These are phyloP conservation scores for Murina feae DNA, from an alignment of 2,113 vertebrate genomes.

Conservation along the genomic window DNA sequence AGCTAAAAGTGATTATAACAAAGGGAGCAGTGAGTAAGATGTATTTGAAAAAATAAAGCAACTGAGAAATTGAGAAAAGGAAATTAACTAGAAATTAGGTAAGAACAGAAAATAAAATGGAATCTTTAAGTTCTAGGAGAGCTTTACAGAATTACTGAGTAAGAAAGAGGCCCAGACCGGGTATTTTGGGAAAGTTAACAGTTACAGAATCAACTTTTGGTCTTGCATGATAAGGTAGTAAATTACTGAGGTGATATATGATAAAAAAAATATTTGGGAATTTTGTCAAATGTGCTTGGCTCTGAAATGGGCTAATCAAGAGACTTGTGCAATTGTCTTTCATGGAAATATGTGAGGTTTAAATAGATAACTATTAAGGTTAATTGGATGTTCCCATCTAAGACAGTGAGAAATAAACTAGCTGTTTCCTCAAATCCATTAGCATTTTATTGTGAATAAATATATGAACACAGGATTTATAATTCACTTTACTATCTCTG, in stretches of 20 bases:
- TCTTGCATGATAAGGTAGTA: background rate
- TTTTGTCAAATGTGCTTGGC: background rate
- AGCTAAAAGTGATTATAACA: background rate
- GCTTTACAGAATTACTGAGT: background rate
- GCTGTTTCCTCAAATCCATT: background rate
- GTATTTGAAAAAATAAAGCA: background rate
- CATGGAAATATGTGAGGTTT: background rate
- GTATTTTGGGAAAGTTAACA: background rate
- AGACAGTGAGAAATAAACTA: constrained; percentile 21
- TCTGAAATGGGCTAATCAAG: background rate
- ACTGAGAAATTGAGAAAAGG: background rate
- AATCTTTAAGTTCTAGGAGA: background rate
- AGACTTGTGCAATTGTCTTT: background rate
- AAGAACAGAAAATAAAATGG: background rate
- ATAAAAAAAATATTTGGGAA: background rate
- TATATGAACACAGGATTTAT: background rate
- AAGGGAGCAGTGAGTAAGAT: background rate
- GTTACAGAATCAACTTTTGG: background rate
- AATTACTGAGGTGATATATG: background rate
- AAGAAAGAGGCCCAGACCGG: background rate
- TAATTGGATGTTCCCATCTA: background rate
- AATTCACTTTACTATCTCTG: background rate
- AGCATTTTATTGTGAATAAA: constrained; percentile 1
- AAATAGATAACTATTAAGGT: background rate
- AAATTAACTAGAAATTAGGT: background rate